phyloP scores from a whole-genome alignment of 2,888 invertebrate genomes.

The Ichneumoninae sp. region DNA sequence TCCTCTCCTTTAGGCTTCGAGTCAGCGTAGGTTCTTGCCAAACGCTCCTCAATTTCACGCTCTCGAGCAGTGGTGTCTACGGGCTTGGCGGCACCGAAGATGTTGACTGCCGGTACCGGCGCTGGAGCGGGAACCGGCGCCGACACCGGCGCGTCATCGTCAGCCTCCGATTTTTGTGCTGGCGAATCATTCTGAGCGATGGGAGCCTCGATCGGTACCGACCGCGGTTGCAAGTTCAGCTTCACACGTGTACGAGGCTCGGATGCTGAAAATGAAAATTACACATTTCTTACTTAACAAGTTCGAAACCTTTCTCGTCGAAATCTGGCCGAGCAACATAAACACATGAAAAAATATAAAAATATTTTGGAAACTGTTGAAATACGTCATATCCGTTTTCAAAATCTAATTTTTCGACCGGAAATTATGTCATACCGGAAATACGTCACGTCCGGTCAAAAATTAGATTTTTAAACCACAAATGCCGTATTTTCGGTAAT shows the following conservation, averaged over 20 bases:
- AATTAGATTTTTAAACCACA: not conserved
- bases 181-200: slow-evolving; percentile 68
- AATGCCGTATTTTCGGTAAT: too few relatives aligned
- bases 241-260: slow-evolving; percentile 91
- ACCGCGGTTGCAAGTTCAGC: slow-evolving; percentile 92
- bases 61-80: slow-evolving; percentile 97
- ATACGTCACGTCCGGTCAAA: too few relatives aligned
- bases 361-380: not conserved
- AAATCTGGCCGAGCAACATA: not conserved
- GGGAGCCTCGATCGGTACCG: slow-evolving; percentile 88
- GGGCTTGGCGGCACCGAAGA: slow-evolving; percentile 97
- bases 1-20: slow-evolving; percentile 77
- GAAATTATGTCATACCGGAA: too few relatives aligned
- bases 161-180: slow-evolving; percentile 65
- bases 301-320: not conserved
- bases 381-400: too few relatives aligned
- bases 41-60: slow-evolving; percentile 95
- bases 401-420: too few relatives aligned
- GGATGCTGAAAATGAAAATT: slow-evolving; percentile 72
- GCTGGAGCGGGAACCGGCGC: slow-evolving; percentile 81
- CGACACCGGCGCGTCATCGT: slow-evolving; percentile 73
- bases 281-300: not conserved
- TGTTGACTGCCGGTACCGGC: slow-evolving; percentile 89
- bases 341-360: not conserved
- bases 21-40: slow-evolving; percentile 86